Evolutionary conservation across 2,797 vertebrate genomes (phyloP).

Genomic region (Gallirallus australis): DNA sequence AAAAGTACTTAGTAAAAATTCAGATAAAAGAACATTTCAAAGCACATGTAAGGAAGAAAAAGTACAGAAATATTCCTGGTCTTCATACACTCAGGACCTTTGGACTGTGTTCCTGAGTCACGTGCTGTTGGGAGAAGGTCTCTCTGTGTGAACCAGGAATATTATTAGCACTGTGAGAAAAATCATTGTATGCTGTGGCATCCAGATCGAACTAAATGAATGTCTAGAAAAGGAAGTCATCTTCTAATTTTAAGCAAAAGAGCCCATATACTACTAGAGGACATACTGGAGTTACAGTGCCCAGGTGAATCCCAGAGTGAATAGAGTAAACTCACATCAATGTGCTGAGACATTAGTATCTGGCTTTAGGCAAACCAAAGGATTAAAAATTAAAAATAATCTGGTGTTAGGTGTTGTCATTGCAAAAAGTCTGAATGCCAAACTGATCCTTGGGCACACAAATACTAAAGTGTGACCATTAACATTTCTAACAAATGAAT

Average conservation of each 20-base stretch:
- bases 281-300: background rate
- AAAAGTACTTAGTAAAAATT: background rate
- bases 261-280: background rate
- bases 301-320: background rate
- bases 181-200: background rate
- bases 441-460: background rate
- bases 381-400: background rate
- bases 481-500: background rate
- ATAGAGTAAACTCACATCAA: background rate
- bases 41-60: background rate
- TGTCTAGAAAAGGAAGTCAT: background rate
- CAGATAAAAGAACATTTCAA: background rate
- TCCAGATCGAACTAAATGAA: background rate
- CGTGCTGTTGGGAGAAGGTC: background rate
- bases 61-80: background rate
- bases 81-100: background rate
- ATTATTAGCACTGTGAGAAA: background rate
- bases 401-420: rapidly evolving
- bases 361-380: background rate
- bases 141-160: background rate
- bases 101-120: background rate
- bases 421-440: background rate
- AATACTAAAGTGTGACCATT: background rate
- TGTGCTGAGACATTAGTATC: background rate
- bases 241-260: background rate